These are phyloP conservation scores for Himalopsyche anomala DNA, from an alignment of 2,888 invertebrate genomes.

Conservation along the genomic window DNA sequence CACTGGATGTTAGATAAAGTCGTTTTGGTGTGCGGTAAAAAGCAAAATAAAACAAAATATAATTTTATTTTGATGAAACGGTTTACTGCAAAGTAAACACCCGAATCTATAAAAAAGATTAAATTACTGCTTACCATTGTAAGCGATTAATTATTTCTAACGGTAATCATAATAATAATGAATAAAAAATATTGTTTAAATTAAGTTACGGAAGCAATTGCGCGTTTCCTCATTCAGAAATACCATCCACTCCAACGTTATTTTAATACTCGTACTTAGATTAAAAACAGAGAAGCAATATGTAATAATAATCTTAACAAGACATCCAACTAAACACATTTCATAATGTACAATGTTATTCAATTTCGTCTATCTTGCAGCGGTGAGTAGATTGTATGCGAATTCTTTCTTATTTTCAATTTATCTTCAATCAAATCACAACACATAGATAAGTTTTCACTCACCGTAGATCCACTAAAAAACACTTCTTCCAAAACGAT, in stretches of 20 bases:
- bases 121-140: slow-evolving; percentile 6
- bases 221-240: slow-evolving; percentile 31
- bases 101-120: slow-evolving; percentile 17
- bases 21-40: too few species aligned
- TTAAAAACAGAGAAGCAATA: slow-evolving; percentile 41
- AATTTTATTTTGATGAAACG: slow-evolving; percentile 24
- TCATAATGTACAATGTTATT: slow-evolving; percentile 18
- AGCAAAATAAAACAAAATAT: not conserved
- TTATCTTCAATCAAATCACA: slow-evolving; percentile 10
- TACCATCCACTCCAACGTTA: slow-evolving; percentile 22
- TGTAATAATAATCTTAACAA: slow-evolving; percentile 29
- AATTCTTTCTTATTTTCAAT: not conserved
- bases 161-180: not conserved
- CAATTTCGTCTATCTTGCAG: slow-evolving; percentile 9
- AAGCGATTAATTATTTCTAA: not conserved
- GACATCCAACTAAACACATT: slow-evolving; percentile 38
- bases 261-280: slow-evolving; percentile 22
- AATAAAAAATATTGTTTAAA: slow-evolving; percentile 3
- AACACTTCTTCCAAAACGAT: slow-evolving; percentile 10
- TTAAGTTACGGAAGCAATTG: slow-evolving; percentile 32
- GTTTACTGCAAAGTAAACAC: slow-evolving; percentile 9
- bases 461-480: not conserved
- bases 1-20: too few species aligned
- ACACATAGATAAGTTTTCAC: slow-evolving; percentile 2
- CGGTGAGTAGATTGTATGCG: slow-evolving; percentile 27